A percentile compares a stretch with the other conserved stretches of the same genome.
phyloP scores from a whole-genome alignment of 2,113 vertebrate species.

The Labeo rohita region DNA sequence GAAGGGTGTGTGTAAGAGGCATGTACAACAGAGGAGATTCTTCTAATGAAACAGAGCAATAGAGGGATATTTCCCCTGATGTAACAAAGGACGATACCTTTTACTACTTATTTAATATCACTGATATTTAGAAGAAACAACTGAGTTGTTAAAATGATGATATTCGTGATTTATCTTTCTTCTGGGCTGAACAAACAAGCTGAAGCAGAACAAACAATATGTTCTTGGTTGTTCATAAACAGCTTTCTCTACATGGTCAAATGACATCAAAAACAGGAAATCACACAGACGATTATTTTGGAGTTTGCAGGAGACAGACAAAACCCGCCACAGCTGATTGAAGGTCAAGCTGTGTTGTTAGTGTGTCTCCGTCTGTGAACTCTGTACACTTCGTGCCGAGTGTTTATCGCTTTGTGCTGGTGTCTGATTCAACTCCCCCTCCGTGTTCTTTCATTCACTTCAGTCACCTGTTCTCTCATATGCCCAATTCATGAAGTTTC shows the following conservation, averaged over 20 bases:
- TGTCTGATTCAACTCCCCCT: slow-evolving; percentile 13
- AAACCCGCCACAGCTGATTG: neutral
- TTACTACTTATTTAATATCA: neutral
- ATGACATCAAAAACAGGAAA: neutral
- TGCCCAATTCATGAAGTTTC: neutral
- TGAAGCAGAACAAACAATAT: neutral
- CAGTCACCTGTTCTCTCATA: neutral
- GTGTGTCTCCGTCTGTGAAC: neutral
- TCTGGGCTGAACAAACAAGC: neutral
- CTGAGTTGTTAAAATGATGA: neutral
- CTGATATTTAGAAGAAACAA: neutral
- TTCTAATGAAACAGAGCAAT: neutral
- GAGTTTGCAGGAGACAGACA: slow-evolving; percentile 6
- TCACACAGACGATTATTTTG: neutral
- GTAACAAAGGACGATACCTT: neutral
- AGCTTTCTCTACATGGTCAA: neutral
- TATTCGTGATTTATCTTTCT: neutral
- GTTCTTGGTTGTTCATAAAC: neutral
- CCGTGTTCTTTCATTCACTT: slow-evolving; percentile 10
- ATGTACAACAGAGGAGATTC: neutral
- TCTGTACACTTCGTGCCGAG: neutral
- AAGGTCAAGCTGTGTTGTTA: slow-evolving; percentile 1
- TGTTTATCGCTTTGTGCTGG: neutral
- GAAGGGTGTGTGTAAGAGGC: neutral
- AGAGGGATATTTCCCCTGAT: neutral